Base-by-base conservation (phyloP, 2,113 vertebrate species). In the Menidia beryllina region DNA sequence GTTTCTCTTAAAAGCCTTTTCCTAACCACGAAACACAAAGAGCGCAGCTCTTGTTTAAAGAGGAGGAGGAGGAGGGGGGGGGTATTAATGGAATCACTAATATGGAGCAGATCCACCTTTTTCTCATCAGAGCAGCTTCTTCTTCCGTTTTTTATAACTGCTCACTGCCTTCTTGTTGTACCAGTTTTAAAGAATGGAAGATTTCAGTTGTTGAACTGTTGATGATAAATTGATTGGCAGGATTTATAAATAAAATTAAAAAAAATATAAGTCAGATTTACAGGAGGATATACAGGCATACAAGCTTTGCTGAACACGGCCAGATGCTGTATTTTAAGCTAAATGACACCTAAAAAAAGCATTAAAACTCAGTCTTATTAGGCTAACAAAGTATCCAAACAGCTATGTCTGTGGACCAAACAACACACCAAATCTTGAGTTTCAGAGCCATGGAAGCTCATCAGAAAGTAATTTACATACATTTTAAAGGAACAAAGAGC, bases 1-100 rank as follows among this genome's bases (percentile, higher is more conserved):
- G 52, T 74, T 80, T 74, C 77, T 84, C 76, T 84, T 89, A 86
- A 92, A 83, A 90, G 86, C 88, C 64, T 69, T 72, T 41, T 39
- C 41, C 61, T 50, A 70, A 65, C 60, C 63, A 48, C 24, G 59
- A 70, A 69, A 51, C 56, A 19, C 59, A 71, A 65, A 83, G 82
- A 81, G 86, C 74, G 45, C 48, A 56, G 59, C 85, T 81, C 75
- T 85, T 84, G 54, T 4, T 34, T 15, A 2, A 36, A 23, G 24
- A 63, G 27, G 43, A 36, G 54, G 61, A 23, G 10, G 21, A 14
- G 36, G 36, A n/a, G n/a, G 11, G 24, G 21, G 55, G 34, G 27
- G 27, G 72, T 19, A 39, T 57, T 83, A 85, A 85, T 86, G 86
- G 79, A 83, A 36, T 58, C 77, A 65, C 82, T 67, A 48, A 86